Conservation (phyloP, 2,888 invertebrate species). For the Galeruca laticollis region DNA sequence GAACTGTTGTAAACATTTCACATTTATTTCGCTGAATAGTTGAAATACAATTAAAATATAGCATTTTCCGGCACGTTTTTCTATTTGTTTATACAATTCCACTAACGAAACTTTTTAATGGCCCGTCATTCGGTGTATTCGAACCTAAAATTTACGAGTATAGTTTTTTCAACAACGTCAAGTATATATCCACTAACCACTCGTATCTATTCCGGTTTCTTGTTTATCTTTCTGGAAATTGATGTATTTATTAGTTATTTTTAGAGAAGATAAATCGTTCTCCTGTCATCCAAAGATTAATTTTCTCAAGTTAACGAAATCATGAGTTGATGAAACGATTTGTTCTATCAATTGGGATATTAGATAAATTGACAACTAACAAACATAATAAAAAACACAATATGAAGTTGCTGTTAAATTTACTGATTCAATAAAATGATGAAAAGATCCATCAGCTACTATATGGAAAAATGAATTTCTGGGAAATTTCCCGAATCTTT, state of each 20-base stretch:
- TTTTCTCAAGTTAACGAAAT: constrained; percentile 16
- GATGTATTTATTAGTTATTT: constrained; percentile 41
- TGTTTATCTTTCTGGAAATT: constrained; percentile 35
- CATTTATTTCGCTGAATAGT: background rate
- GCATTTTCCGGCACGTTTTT: background rate
- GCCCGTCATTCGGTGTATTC: constrained; percentile 23
- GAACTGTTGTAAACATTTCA: background rate
- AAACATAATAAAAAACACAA: background rate
- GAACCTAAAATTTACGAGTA: constrained; percentile 31
- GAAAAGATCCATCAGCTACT: no score
- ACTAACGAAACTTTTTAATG: constrained; percentile 30
- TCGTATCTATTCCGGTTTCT: constrained; percentile 17
- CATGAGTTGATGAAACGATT: constrained; percentile 10
- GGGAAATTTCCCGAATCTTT: no score
- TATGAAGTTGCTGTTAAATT: background rate
- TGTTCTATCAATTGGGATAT: background rate
- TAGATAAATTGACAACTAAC: no score
- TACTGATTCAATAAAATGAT: background rate
- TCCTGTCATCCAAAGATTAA: constrained; percentile 28
- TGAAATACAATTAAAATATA: constrained; percentile 8
- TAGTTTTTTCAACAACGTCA: constrained; percentile 32
- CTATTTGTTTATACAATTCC: constrained; percentile 29
- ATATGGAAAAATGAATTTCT: no score
- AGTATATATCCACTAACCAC: constrained; percentile 21
- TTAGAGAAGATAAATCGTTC: constrained; percentile 22